A percentile compares a stretch with the other conserved stretches of the same genome.
Conservation (phyloP, 2,888 invertebrate species). For the Drosophila sordidula region DNA sequence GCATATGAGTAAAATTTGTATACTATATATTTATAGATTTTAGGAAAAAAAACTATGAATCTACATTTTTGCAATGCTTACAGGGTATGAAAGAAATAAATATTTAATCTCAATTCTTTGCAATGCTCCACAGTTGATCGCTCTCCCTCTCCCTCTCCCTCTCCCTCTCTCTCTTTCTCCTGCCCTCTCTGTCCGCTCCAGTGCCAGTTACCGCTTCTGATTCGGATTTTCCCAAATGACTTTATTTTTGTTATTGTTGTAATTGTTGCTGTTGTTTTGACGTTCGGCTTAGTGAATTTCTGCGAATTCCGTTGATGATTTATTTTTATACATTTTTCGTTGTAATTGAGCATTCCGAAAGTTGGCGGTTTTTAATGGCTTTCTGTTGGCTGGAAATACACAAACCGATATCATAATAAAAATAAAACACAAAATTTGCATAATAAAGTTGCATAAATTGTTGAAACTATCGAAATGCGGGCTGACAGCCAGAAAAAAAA, state of each 20-base stretch:
- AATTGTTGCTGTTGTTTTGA: conserved; percentile 7
- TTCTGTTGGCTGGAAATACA: conserved; percentile 39
- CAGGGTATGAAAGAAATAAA: too few relatives aligned
- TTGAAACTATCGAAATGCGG: conserved; percentile 15
- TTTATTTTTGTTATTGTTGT: conserved; percentile 2
- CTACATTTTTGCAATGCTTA: too few relatives aligned
- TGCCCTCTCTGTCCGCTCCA: neutral
- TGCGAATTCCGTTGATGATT: conserved; percentile 45
- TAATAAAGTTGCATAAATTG: conserved; percentile 14
- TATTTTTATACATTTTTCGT: conserved; percentile 53
- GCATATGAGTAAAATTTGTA: too few relatives aligned
- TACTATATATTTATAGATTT: too few relatives aligned
- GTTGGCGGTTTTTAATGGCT: conserved; percentile 44
- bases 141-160: too few relatives aligned
- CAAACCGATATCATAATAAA: conserved; percentile 4
- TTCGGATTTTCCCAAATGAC: conserved; percentile 45
- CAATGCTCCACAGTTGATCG: neutral
- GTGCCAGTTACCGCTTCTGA: conserved; percentile 18
- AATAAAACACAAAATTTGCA: conserved; percentile 13
- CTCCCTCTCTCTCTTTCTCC: conserved; percentile 1
- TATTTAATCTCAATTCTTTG: conserved; percentile 1
- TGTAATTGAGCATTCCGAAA: conserved; percentile 38
- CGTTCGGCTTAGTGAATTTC: conserved; percentile 35
- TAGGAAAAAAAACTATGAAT: too few relatives aligned
- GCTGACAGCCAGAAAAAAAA: neutral